A percentile compares a stretch with the other conserved stretches of the same genome.
These are phyloP conservation scores for Colletes collaris DNA, from an alignment of 2,888 invertebrate genomes.

Conservation along the genomic window DNA sequence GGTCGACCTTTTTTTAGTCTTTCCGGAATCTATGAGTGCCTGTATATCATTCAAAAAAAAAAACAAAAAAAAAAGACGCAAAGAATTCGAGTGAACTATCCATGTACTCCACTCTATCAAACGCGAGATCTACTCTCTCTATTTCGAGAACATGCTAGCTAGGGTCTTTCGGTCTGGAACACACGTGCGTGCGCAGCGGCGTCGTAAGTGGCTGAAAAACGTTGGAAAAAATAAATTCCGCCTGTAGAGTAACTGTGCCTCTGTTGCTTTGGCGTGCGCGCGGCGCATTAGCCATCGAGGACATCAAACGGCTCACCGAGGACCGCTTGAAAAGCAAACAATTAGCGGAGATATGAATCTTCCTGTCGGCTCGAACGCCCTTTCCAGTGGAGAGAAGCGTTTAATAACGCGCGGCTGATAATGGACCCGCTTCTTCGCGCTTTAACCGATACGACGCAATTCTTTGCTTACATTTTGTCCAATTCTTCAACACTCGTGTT, in stretches of 20 bases:
- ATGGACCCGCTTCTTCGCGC: conserved; percentile 12
- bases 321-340: conserved; percentile 40
- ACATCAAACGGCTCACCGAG: conserved; percentile 13
- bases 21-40: too few relatives aligned
- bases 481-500: too few relatives aligned
- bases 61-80: too few relatives aligned
- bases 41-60: neutral
- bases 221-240: conserved; percentile 27
- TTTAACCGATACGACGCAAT: too few relatives aligned
- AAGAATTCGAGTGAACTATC: too few relatives aligned
- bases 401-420: conserved; percentile 33
- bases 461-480: too few relatives aligned
- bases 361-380: neutral
- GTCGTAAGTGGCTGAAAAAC: neutral
- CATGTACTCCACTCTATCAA: too few relatives aligned
- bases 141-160: neutral
- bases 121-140: neutral
- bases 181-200: neutral
- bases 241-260: too few relatives aligned
- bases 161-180: neutral
- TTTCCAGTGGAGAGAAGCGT: conserved; percentile 9
- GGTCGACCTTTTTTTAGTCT: too few relatives aligned
- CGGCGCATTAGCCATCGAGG: conserved; percentile 6
- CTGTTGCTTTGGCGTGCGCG: too few relatives aligned
- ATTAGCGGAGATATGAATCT: conserved; percentile 42